phyloP scores from a whole-genome alignment of 2,113 vertebrate genomes.

The Murina feae region DNA sequence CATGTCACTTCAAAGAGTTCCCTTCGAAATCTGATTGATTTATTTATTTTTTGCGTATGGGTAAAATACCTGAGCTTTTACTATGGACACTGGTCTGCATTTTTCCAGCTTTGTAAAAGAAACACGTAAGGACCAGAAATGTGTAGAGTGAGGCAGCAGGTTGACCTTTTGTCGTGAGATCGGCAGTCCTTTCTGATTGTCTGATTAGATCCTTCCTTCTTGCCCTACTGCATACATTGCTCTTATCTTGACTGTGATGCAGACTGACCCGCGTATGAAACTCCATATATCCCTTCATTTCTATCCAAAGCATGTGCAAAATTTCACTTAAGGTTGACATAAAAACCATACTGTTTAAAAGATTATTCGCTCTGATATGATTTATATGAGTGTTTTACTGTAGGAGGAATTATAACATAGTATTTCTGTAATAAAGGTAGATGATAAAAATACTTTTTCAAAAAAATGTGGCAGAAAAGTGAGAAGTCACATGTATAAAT shows the following conservation, averaged over 20 bases:
- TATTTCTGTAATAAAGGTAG: neutral
- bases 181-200: neutral
- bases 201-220: neutral
- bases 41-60: neutral
- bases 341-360: neutral
- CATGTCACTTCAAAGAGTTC: neutral
- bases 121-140: neutral
- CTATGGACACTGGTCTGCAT: neutral
- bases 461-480: neutral
- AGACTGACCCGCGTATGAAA: neutral
- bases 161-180: neutral
- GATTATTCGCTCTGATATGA: neutral
- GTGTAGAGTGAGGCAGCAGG: neutral
- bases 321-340: neutral
- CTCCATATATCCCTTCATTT: neutral
- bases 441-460: neutral
- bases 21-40: neutral
- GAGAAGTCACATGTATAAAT: neutral
- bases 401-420: neutral
- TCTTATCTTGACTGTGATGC: neutral
- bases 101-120: neutral
- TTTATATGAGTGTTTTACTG: neutral
- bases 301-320: neutral
- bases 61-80: neutral
- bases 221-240: neutral